phyloP scores from a whole-genome alignment of 2,113 vertebrate genomes.

The Sinocyclocheilus anophthalmus region DNA sequence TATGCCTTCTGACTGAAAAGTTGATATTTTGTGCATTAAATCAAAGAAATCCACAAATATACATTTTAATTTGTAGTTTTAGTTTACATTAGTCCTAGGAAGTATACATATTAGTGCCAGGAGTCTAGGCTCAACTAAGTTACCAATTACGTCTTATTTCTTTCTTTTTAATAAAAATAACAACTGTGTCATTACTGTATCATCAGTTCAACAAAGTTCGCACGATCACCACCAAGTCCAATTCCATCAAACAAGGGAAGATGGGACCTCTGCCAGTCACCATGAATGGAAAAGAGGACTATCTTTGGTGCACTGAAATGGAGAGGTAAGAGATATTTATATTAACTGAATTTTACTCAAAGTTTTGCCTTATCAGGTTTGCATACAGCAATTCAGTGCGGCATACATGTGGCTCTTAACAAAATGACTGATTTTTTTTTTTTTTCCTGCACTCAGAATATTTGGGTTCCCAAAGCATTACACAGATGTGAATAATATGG shows the following conservation, averaged over 20 bases:
- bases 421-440: background rate
- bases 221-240: slow-evolving; percentile 87
- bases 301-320: slow-evolving; percentile 88
- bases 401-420: background rate
- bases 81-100: too few relatives aligned
- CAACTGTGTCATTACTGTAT: slow-evolving; percentile 42
- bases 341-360: background rate
- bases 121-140: background rate
- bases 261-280: slow-evolving; percentile 79
- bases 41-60: too few relatives aligned
- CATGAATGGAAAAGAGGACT: slow-evolving; percentile 89
- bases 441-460: slow-evolving; percentile 74
- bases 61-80: background rate
- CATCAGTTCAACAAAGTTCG: slow-evolving; percentile 86
- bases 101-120: background rate
- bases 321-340: slow-evolving; percentile 76
- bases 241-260: slow-evolving; percentile 87
- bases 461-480: slow-evolving; percentile 95
- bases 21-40: background rate
- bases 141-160: background rate
- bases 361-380: background rate
- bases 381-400: background rate
- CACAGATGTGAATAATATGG: slow-evolving; percentile 88
- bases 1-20: slow-evolving; percentile 40
- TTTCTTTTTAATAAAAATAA: background rate